phyloP scores from a whole-genome alignment of 37 sponge, comb jelly and placozoan species.

The Trichoplax adhaerens region DNA sequence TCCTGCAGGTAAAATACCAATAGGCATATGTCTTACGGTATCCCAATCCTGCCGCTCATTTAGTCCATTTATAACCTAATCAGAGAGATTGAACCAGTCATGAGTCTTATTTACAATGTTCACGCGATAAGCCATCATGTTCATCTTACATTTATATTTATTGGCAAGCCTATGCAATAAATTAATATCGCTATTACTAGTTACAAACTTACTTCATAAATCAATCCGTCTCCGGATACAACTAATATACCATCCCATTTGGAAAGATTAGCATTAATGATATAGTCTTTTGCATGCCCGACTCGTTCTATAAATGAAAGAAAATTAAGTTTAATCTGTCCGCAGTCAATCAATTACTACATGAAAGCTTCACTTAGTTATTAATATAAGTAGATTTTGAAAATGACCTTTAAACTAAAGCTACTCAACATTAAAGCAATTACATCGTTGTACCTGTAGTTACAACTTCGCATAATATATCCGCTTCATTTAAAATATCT shows the following conservation, averaged over 20 bases:
- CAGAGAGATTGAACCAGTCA: neutral
- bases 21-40: constrained; percentile 51
- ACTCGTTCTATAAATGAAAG: constrained; percentile 11
- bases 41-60: constrained; percentile 73
- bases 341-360: no score
- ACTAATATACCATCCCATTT: constrained; percentile 50
- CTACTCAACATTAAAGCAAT: neutral
- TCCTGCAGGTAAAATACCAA: constrained; percentile 73
- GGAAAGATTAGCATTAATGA: constrained; percentile 38
- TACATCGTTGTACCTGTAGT: constrained; percentile 29
- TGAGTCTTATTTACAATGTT: neutral
- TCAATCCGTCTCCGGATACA: constrained; percentile 72
- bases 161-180: no score
- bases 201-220: constrained; percentile 52
- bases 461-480: constrained; percentile 20
- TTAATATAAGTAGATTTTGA: no score
- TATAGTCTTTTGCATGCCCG: constrained; percentile 44
- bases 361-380: no score
- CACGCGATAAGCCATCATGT: neutral
- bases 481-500: constrained; percentile 65
- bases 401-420: neutral
- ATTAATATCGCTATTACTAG: neutral
- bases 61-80: constrained; percentile 78
- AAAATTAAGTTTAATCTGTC: neutral
- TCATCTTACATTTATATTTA: neutral